A percentile compares a stretch with the other conserved stretches of the same genome.
These are phyloP conservation scores for Alcis repandata DNA, from an alignment of 2,888 invertebrate genomes.

Conservation along the genomic window DNA sequence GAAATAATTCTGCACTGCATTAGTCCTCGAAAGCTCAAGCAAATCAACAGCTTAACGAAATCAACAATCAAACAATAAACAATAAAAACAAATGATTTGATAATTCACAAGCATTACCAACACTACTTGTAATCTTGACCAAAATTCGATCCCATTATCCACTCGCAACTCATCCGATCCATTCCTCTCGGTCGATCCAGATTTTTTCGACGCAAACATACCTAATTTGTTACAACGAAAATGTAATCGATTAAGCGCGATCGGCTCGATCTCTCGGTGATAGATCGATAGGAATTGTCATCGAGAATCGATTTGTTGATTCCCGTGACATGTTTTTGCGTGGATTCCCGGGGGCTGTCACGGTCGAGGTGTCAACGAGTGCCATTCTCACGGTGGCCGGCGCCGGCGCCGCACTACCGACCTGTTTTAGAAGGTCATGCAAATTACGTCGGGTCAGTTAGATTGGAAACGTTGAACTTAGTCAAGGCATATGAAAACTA, in stretches of 20 bases:
- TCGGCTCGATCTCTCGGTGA: constrained; percentile 44
- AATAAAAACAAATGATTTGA: not conserved
- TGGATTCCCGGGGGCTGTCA: constrained; percentile 61
- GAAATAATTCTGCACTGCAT: too few relatives aligned
- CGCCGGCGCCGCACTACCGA: constrained; percentile 56
- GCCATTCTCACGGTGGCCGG: constrained; percentile 67
- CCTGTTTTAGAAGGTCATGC: constrained; percentile 35
- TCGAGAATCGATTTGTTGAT: constrained; percentile 77
- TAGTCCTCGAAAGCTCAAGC: too few relatives aligned
- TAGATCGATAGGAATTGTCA: constrained; percentile 66
- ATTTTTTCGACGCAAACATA: constrained; percentile 43
- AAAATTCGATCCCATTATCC: constrained; percentile 35
- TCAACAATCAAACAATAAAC: too few relatives aligned
- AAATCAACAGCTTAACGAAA: not conserved
- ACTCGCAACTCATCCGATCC: constrained; percentile 11
- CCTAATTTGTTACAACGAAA: constrained; percentile 48
- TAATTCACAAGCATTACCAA: not conserved
- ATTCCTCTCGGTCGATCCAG: constrained; percentile 21
- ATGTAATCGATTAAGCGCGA: constrained; percentile 49
- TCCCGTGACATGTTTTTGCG: constrained; percentile 75
- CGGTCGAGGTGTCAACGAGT: constrained; percentile 68
- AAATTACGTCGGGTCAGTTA: constrained; percentile 23
- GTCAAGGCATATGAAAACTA: not conserved
- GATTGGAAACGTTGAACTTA: constrained; percentile 19
- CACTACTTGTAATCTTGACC: constrained; percentile 8